Conservation (phyloP, 1,140 invertebrate genomes). For the Caenorhabditis brenneri region DNA sequence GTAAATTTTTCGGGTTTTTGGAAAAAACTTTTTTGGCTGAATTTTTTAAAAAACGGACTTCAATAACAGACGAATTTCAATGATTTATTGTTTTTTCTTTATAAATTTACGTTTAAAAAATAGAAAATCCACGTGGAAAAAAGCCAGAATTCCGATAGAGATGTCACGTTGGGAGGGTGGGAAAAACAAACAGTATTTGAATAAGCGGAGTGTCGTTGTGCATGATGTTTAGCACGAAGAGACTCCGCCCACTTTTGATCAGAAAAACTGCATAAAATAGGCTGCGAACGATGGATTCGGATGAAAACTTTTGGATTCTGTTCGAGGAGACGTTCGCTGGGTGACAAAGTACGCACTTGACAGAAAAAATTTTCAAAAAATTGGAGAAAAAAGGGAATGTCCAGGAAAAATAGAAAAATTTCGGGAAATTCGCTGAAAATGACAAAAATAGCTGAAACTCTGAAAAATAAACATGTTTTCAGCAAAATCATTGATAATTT, state of each 20-base stretch:
- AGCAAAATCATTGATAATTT: too few relatives aligned
- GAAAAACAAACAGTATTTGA: background rate
- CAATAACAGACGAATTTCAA: background rate
- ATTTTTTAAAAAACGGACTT: background rate
- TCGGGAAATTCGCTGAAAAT: too few relatives aligned
- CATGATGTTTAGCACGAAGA: background rate
- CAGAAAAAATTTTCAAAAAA: too few relatives aligned
- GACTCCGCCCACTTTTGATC: background rate
- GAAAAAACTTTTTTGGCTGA: background rate
- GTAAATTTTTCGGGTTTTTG: background rate
- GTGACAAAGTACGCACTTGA: too few relatives aligned
- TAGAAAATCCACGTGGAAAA: background rate
- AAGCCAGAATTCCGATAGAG: background rate
- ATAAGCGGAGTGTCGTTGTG: conserved; percentile 6
- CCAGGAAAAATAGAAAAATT: too few relatives aligned
- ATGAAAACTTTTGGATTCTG: too few relatives aligned
- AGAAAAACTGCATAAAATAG: background rate
- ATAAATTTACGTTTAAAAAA: background rate
- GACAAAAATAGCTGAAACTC: too few relatives aligned
- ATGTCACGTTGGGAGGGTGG: background rate
- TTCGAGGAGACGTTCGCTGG: too few relatives aligned
- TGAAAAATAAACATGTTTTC: too few relatives aligned
- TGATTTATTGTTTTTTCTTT: background rate
- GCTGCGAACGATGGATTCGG: background rate
- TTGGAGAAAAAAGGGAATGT: too few relatives aligned